Evolutionary conservation across 1,140 invertebrate species (phyloP).

Genomic region (Plectrocnemia conspersa): DNA sequence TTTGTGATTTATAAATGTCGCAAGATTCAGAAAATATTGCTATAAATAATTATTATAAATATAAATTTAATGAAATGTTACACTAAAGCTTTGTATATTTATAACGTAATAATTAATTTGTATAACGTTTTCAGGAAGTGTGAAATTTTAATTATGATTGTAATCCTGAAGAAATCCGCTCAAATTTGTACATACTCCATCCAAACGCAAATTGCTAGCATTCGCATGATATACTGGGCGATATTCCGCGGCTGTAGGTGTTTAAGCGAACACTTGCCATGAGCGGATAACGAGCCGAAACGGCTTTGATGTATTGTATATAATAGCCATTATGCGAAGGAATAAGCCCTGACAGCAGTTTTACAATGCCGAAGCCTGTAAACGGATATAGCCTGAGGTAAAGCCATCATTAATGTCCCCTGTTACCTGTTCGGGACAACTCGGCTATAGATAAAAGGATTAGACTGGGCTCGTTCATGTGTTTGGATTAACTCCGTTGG

Average conservation of each 20-base stretch:
- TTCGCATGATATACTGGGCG: slow-evolving; percentile 1
- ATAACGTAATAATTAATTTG: too few species aligned
- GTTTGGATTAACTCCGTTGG: slow-evolving; percentile 12
- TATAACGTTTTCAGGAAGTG: too few species aligned
- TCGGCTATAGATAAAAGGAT: slow-evolving; percentile 12
- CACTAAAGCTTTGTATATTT: too few species aligned
- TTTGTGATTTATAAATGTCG: too few species aligned
- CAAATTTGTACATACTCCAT: background rate
- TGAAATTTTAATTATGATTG: too few species aligned
- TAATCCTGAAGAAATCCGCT: too few species aligned
- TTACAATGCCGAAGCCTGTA: slow-evolving; percentile 8
- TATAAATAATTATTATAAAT: too few species aligned
- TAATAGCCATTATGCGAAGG: slow-evolving; percentile 16
- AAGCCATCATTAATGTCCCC: slow-evolving; percentile 24
- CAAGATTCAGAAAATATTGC: too few species aligned
- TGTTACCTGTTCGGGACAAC: slow-evolving; percentile 3
- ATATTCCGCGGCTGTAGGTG: slow-evolving; percentile 2
- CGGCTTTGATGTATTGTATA: slow-evolving; percentile 22
- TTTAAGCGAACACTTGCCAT: slow-evolving; percentile 6
- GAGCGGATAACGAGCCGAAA: slow-evolving; percentile 22
- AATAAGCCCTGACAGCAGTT: slow-evolving; percentile 8
- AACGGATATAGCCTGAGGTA: slow-evolving; percentile 16
- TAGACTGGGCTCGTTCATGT: slow-evolving; percentile 6
- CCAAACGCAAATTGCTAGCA: background rate
- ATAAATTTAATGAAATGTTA: too few species aligned